These are phyloP conservation scores for Dolichomitus sp. DNA, from an alignment of 2,888 invertebrate genomes.

Conservation along the genomic window DNA sequence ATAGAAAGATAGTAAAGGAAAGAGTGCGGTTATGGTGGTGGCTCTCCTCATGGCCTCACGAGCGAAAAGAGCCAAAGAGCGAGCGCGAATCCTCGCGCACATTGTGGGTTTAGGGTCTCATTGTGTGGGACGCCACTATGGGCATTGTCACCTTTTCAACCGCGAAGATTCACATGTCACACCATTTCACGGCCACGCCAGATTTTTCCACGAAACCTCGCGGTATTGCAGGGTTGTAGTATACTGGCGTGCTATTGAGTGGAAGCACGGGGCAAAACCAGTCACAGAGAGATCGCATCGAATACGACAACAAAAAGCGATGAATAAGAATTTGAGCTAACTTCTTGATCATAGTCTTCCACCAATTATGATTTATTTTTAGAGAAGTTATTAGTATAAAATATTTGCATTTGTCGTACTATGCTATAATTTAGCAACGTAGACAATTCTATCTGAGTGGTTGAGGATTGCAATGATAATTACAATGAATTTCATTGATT, in stretches of 20 bases:
- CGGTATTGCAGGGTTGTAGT: not conserved
- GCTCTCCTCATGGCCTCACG: conserved; percentile 23
- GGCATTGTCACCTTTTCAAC: conserved; percentile 83
- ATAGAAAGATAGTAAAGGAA: conserved; percentile 43
- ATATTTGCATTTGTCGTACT: not conserved
- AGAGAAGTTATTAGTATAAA: not conserved
- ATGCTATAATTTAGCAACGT: not conserved
- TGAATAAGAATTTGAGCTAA: not conserved
- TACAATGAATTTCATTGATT: not conserved
- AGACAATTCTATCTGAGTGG: not conserved
- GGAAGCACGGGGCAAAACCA: conserved; percentile 73
- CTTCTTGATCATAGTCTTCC: not conserved
- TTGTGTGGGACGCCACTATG: conserved; percentile 77
- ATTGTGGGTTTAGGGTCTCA: conserved; percentile 83
- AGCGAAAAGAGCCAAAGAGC: conserved; percentile 57
- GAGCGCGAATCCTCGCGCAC: conserved; percentile 71
- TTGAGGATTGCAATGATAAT: too few relatives aligned
- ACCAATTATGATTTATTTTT: not conserved
- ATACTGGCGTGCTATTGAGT: conserved; percentile 72
- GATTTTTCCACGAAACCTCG: conserved; percentile 76
- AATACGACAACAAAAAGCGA: not conserved
- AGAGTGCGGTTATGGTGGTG: conserved; percentile 10
- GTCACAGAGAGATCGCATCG: conserved; percentile 27
- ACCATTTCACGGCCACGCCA: conserved; percentile 81
- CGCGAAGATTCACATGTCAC: conserved; percentile 84